A percentile compares a stretch with the other conserved stretches of the same genome.
These are phyloP conservation scores for Drosophila sulfurigaster DNA, from an alignment of 1,140 invertebrate genomes.

Conservation along the genomic window DNA sequence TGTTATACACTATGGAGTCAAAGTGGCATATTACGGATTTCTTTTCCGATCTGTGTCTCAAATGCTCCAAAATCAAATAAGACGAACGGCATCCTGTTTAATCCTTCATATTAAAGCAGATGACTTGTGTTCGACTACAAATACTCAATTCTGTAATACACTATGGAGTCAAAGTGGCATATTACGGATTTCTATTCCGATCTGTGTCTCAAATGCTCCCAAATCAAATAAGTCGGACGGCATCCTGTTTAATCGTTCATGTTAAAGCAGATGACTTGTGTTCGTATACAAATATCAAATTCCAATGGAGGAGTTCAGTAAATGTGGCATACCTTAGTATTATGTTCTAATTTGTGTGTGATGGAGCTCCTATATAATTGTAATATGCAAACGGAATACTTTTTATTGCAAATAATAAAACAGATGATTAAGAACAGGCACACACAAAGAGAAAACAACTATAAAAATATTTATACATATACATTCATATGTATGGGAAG, in stretches of 20 bases:
- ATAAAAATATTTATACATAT: background rate
- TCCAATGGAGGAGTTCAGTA: conserved; percentile 3
- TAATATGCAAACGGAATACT: no score
- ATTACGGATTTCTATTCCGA: conserved; percentile 13
- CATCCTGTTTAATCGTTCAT: conserved; percentile 51
- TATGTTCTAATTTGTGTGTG: conserved; percentile 39
- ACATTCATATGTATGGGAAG: background rate
- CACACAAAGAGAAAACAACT: background rate
- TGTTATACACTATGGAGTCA: no score
- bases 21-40: no score
- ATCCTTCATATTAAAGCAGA: conserved; percentile 34
- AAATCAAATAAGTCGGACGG: conserved; percentile 49
- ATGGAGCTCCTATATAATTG: conserved; percentile 41
- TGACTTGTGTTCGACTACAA: conserved; percentile 44
- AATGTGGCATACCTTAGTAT: conserved; percentile 34
- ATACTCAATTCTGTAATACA: background rate
- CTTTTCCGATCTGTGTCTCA: conserved; percentile 53
- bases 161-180: conserved; percentile 64
- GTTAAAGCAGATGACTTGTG: conserved; percentile 51
- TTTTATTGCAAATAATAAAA: background rate
- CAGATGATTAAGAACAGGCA: background rate
- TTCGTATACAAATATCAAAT: conserved; percentile 11
- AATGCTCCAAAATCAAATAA: conserved; percentile 53
- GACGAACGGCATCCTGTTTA: conserved; percentile 51
- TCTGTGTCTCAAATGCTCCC: conserved; percentile 68